Evolutionary conservation across 2,888 invertebrate genomes (phyloP).

Genomic region (Bellardia pandia): DNA sequence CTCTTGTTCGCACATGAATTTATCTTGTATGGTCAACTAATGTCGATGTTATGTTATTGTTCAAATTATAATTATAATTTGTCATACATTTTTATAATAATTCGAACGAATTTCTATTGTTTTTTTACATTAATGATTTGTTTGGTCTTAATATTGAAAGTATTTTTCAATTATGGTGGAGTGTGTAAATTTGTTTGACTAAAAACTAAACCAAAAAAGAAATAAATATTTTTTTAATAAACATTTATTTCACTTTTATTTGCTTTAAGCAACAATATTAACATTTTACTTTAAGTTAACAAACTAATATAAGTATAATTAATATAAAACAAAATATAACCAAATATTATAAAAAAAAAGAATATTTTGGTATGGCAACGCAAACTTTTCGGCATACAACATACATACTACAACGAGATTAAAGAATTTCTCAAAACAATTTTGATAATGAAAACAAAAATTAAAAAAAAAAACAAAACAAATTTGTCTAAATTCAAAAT

Average conservation of each 20-base stretch:
- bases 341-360: slow-evolving; percentile 73
- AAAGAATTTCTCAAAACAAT: slow-evolving; percentile 57
- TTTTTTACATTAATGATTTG: no score
- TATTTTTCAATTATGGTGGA: slow-evolving; percentile 2
- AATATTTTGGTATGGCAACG: slow-evolving; percentile 76
- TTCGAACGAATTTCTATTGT: no score
- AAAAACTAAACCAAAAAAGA: slow-evolving; percentile 6
- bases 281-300: slow-evolving; percentile 43
- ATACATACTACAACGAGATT: slow-evolving; percentile 62
- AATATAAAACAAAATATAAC: slow-evolving; percentile 62
- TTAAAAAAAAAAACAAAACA: slow-evolving; percentile 50
- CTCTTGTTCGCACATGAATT: no score
- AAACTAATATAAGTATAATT: slow-evolving; percentile 44
- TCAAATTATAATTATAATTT: no score
- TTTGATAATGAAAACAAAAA: slow-evolving; percentile 58
- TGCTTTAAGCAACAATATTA: slow-evolving; percentile 57
- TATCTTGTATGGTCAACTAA: no score
- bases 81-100: no score
- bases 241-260: slow-evolving; percentile 26
- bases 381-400: slow-evolving; percentile 77
- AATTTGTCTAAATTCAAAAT: slow-evolving; percentile 68
- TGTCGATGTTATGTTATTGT: no score
- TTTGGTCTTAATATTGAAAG: no score
- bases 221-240: slow-evolving; percentile 5
- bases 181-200: background rate